These are phyloP conservation scores for Harpagifer antarcticus DNA, from an alignment of 2,797 vertebrate genomes.

Conservation along the genomic window DNA sequence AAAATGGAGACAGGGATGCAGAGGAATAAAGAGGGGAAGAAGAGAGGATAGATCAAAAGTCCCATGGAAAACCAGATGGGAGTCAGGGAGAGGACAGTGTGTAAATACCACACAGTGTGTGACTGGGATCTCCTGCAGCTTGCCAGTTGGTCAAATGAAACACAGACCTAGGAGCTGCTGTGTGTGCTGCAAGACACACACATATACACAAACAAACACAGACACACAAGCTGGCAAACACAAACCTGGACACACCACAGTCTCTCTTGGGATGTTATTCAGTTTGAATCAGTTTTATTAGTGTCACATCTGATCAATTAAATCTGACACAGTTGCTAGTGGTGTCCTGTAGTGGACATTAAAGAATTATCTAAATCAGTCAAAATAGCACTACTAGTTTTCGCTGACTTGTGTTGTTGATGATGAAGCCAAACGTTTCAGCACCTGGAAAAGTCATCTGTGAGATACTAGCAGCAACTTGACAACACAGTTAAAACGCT, in stretches of 20 bases:
- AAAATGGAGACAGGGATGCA: constrained; percentile 24
- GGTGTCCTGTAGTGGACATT: background rate
- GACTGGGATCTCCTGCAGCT: constrained; percentile 32
- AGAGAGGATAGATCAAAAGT: constrained; percentile 32
- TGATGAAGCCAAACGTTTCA: background rate
- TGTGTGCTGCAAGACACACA: constrained; percentile 40
- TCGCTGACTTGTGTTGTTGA: background rate
- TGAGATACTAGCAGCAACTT: background rate
- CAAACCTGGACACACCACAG: constrained; percentile 1
- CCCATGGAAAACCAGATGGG: constrained; percentile 47
- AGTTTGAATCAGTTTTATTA: no score
- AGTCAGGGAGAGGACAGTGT: constrained; percentile 69
- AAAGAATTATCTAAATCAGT: background rate
- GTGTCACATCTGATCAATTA: no score
- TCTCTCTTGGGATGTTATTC: no score
- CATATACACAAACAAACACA: constrained; percentile 11
- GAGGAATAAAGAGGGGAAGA: constrained; percentile 10
- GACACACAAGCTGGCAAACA: constrained; percentile 14
- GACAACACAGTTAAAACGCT: background rate
- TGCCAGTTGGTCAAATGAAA: constrained; percentile 68
- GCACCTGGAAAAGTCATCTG: constrained; percentile 32
- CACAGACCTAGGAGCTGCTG: constrained; percentile 50
- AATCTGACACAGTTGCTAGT: background rate
- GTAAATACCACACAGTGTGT: constrained; percentile 60
- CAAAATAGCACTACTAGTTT: background rate